Conservation (phyloP, 2,113 vertebrate species). For the Calyptomena viridis region DNA sequence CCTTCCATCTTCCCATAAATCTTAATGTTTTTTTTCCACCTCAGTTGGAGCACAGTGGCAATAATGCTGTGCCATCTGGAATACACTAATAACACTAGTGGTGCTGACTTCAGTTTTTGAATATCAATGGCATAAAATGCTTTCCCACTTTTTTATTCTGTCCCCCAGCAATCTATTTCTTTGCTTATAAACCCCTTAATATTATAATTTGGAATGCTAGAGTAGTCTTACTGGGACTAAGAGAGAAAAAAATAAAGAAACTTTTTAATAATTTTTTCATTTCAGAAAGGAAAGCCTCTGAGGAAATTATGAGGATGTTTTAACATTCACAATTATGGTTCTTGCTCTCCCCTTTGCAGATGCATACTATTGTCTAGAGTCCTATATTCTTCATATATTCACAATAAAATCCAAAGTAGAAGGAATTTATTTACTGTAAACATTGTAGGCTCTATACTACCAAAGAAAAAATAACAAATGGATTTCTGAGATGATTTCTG, state of each 20-base stretch:
- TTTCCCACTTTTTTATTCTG: not conserved
- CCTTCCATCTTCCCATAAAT: not conserved
- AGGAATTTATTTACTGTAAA: not conserved
- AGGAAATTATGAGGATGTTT: not conserved
- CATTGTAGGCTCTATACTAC: not conserved
- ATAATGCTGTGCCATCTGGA: not conserved
- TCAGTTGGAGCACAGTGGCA: not conserved
- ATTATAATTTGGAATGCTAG: not conserved
- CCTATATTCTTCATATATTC: not conserved
- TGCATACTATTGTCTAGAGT: not conserved
- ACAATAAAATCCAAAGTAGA: not conserved
- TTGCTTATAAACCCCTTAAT: not conserved
- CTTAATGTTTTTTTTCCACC: not conserved
- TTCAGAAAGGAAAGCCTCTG: not conserved
- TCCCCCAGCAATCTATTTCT: not conserved
- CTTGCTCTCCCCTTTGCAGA: not conserved
- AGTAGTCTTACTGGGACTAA: not conserved
- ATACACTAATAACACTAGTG: not conserved
- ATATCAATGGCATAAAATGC: not conserved
- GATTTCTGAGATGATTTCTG: not conserved
- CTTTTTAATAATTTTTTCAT: not conserved
- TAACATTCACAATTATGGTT: not conserved
- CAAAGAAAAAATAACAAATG: not conserved
- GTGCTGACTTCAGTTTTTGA: not conserved
- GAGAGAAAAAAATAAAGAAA: rapidly evolving